A percentile compares a stretch with the other conserved stretches of the same genome.
These are phyloP conservation scores for Hippocampus barbouri DNA, from an alignment of 2,113 vertebrate genomes.

Conservation along the genomic window DNA sequence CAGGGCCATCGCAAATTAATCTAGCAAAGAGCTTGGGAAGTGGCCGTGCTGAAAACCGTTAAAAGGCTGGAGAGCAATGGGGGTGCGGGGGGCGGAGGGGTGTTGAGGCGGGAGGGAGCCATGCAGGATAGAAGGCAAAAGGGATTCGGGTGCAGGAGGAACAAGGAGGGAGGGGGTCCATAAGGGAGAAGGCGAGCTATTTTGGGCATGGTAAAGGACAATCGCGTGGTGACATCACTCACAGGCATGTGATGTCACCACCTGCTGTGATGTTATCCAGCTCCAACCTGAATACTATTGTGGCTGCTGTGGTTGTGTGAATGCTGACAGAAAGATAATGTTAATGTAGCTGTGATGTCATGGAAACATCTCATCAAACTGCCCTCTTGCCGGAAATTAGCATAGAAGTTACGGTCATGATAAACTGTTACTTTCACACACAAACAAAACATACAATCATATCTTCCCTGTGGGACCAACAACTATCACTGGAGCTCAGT, in stretches of 20 bases:
- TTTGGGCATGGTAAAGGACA: conserved; percentile 41
- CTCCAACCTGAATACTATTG: background rate
- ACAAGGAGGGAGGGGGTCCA: conserved; percentile 5
- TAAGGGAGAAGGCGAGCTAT: conserved; percentile 20
- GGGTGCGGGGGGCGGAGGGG: background rate
- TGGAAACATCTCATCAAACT: background rate
- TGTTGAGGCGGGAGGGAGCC: background rate
- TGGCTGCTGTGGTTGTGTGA: background rate
- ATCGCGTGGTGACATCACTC: conserved; percentile 51
- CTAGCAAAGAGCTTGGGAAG: conserved; percentile 67
- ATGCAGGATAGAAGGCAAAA: conserved; percentile 31
- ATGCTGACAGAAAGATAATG: background rate
- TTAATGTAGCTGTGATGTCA: background rate
- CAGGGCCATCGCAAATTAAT: conserved; percentile 66
- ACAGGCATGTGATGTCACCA: conserved; percentile 40
- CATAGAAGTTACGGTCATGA: background rate
- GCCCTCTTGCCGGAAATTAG: background rate
- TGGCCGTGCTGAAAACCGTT: conserved; percentile 38
- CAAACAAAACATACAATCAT: background rate
- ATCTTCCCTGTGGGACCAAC: too few relatives aligned
- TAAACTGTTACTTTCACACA: background rate
- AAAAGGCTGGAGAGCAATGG: conserved; percentile 29
- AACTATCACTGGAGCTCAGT: too few relatives aligned
- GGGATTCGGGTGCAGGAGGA: conserved; percentile 17
- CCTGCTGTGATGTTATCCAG: conserved; percentile 7